Percentiles rank a stretch among this genome's conserved stretches.
Conservation (phyloP, 2,797 vertebrate species). For the Spea hammondii region DNA sequence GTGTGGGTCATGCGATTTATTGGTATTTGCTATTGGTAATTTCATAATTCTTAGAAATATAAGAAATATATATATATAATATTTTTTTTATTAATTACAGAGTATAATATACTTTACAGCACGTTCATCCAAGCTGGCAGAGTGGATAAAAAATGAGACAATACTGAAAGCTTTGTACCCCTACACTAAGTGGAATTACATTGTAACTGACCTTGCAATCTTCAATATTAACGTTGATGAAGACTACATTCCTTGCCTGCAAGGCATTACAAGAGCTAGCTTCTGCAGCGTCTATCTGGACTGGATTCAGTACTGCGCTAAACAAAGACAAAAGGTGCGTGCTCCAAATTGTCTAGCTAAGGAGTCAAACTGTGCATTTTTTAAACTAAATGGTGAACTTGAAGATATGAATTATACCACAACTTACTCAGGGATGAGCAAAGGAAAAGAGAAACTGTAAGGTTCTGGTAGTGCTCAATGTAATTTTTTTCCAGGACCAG, state of each 20-base stretch:
- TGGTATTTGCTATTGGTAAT: background rate
- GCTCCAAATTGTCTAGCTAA: background rate
- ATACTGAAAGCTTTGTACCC: conserved; percentile 83
- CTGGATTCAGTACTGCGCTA: conserved; percentile 91
- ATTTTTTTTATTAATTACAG: conserved; percentile 64
- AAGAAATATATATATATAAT: background rate
- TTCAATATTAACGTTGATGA: conserved; percentile 94
- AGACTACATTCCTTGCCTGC: conserved; percentile 93
- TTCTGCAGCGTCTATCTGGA: conserved; percentile 94
- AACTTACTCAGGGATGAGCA: too few relatives aligned
- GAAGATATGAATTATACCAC: too few relatives aligned
- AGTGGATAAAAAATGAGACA: conserved; percentile 84
- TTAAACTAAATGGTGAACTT: too few relatives aligned
- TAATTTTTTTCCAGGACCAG: too few relatives aligned
- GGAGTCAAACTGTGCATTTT: too few relatives aligned
- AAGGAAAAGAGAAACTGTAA: too few relatives aligned
- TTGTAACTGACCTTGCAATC: conserved; percentile 89
- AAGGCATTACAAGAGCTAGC: conserved; percentile 93
- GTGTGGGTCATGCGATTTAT: too few relatives aligned
- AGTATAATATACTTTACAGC: conserved; percentile 93
- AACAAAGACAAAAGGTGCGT: conserved; percentile 79
- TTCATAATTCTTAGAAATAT: background rate
- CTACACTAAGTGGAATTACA: conserved; percentile 94
- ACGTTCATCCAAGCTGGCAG: conserved; percentile 81
- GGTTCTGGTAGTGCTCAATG: too few relatives aligned